Evolutionary conservation across 2,113 vertebrate species (phyloP), one percentile per base, ranked within the genome.

Genomic region (Willisornis vidua): DNA sequence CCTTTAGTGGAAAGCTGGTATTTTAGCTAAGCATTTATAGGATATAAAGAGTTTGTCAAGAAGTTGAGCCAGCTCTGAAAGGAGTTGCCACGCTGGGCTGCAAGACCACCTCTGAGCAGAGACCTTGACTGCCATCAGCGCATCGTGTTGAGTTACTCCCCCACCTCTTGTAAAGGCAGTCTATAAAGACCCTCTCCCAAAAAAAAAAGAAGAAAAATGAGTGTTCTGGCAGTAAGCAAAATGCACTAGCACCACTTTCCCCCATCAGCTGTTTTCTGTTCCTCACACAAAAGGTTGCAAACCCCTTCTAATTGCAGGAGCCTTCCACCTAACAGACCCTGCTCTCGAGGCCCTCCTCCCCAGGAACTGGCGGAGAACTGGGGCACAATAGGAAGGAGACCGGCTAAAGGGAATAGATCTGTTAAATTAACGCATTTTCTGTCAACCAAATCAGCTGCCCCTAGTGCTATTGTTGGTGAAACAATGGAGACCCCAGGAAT

Each of bases 381-480:
- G 81, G 79, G 96, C 89, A 98, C 96, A 97, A 97, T 96, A 76
- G 73, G 92, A 92, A 93, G 90, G 85, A 97, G 94, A 85, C 82
- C 75, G 66, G 94, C 97, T 97, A 93, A 97, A 98, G 95, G 97
- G 95, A 97, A 95, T 85, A 96, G 91, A 97, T 97, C 97, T 97
- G 97, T 97, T 98, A 97, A 97, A 98, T 98, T 97, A 98, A 98
- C 97, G 97, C 93, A 96, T 96, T 98, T 97, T 98, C 98, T 97
- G 97, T 97, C 96, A 98, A 97, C 96, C 96, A 97, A 97, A 98
- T 97, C 97, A 97, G 97, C 97, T 97, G 96, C 96, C 97, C 97
- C 97, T 89, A 88, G 93, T 88, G 92, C 95, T 90, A 98, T 87
- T 98, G 97, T 97, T 97, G 92, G 90, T 96, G 95, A 98, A 96